Evolutionary conservation across 2,888 invertebrate species (phyloP), one percentile per base, ranked within the genome.

Genomic region (Orthosia cruda): DNA sequence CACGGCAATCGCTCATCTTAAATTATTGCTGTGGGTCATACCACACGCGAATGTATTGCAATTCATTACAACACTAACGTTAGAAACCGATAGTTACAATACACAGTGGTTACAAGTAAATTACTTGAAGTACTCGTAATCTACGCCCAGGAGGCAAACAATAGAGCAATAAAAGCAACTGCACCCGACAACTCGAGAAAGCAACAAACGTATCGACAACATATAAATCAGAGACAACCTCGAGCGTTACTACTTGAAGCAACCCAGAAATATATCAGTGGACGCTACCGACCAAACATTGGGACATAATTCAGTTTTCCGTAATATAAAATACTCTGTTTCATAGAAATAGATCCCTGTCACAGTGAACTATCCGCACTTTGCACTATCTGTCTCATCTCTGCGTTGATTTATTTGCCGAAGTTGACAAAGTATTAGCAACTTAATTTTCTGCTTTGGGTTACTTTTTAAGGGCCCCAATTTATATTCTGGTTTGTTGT

Each of bases 111-210:
- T 93, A 91, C 93, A 91, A 93, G 91, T 93, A 94, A 95, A 94
- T 95, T 93, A 93, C 93, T 89, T 84, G 88, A 88, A 91, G 91
- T 90, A 91, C 88, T 89, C 87, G 89, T 91, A 93, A 94, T 93
- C 90, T 89, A 90, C 91, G 91, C 93, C 90, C 86, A 84, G 91
- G 91, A 90, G 92, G 92, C 92, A 92, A 95, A 96, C 96, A 96
- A 96, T 96, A 95, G 95, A 95, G 95, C 93, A 93, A 95, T 96
- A 96, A 96, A 93, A 89, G 92, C 90, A 90, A 93, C 92, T 90
- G 89, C 90, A 91, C 86, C 90, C 91, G 90, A 91, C 91, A 77
- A 84, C 81, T 68, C 74, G 92, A 92, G 95, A 95, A 95, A 95
- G 96, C 93, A 91, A 92, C 93, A 91, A 91, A 93, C 87, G 90